Conservation (phyloP, 2,888 invertebrate genomes). For the Cryptocephalus primarius region DNA sequence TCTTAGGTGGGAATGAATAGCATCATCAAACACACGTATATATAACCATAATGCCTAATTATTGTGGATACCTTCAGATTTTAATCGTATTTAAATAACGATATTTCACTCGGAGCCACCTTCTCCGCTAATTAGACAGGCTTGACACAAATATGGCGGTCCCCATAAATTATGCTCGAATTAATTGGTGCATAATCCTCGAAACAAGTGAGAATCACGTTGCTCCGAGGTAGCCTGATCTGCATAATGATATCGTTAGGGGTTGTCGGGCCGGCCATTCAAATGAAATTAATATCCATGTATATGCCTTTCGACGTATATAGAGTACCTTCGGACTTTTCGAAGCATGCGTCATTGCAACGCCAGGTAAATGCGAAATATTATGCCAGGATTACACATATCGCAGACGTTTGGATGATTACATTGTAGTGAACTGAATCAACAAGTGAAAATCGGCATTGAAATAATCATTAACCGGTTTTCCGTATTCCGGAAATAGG, state of each 20-base stretch:
- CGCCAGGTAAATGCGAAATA: no score
- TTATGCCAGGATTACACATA: no score
- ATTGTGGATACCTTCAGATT: constrained; percentile 1
- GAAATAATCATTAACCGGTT: no score
- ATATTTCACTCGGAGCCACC: not conserved
- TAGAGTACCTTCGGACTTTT: no score
- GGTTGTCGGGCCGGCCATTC: no score
- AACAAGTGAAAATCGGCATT: no score
- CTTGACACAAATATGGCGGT: constrained; percentile 1
- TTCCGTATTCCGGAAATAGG: no score
- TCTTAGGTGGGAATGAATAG: not conserved
- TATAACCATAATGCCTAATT: constrained; percentile 1
- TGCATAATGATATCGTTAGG: not conserved
- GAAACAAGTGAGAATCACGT: not conserved
- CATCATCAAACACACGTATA: not conserved
- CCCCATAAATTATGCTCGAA: not conserved
- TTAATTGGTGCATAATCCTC: constrained; percentile 1
- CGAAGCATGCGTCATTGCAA: no score
- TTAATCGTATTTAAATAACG: not conserved
- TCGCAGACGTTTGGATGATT: no score
- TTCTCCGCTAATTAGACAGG: constrained; percentile 1
- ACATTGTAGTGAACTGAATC: no score
- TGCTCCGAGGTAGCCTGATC: not conserved
- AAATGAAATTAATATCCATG: constrained; percentile 2
- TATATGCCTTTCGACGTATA: no score